These are phyloP conservation scores for Aurelia coerulea DNA, from an alignment of 30 jellyfish, hydroid and myxozoan genomes.

Conservation along the genomic window DNA sequence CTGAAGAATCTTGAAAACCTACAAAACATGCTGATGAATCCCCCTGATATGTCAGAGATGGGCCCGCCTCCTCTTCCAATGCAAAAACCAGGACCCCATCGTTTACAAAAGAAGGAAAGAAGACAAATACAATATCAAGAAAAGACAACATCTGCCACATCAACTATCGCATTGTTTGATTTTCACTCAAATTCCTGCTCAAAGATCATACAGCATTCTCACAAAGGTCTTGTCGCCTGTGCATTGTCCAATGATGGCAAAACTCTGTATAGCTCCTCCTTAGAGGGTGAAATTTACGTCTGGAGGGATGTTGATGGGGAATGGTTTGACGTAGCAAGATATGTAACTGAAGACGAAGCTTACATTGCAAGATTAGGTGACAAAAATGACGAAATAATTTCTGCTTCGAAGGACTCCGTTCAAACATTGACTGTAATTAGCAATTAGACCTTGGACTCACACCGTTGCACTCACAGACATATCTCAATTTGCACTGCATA, in stretches of 20 bases:
- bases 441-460: too few species aligned
- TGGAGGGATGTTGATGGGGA: conserved; percentile 18
- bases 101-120: conserved; percentile 37
- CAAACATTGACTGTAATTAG: not conserved
- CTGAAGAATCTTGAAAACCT: conserved; percentile 30
- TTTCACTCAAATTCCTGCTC: not conserved
- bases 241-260: conserved; percentile 17
- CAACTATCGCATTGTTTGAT: conserved; percentile 13
- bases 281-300: conserved; percentile 22
- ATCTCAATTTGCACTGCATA: too few species aligned
- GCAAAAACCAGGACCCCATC: conserved; percentile 44
- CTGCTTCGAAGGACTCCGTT: conserved; percentile 2
- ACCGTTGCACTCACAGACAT: too few species aligned
- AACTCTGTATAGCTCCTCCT: conserved; percentile 22
- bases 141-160: not conserved
- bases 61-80: conserved; percentile 22
- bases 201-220: not conserved
- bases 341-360: conserved; percentile 27
- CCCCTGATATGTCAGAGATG: conserved; percentile 14
- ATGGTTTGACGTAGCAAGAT: conserved; percentile 43
- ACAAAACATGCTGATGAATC: conserved; percentile 33
- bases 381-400: not conserved
- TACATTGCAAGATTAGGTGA: conserved; percentile 3
- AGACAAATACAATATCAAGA: conserved; percentile 20
- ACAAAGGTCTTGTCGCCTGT: conserved; percentile 5